Evolutionary conservation across 1,140 invertebrate genomes (phyloP).

Genomic region (Laupala kohalensis): DNA sequence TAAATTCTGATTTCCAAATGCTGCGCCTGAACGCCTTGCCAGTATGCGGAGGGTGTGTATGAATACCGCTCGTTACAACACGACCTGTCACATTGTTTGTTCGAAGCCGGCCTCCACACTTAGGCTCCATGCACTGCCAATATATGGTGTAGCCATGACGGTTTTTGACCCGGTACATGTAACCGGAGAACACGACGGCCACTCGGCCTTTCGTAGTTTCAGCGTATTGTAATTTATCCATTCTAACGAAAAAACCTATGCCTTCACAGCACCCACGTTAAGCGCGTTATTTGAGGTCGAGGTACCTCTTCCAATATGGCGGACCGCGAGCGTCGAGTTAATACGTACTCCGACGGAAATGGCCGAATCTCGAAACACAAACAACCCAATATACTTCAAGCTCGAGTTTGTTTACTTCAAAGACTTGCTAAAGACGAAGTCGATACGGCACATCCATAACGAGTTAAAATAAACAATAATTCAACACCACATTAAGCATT

Average conservation of each 20-base stretch:
- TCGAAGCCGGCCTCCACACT: neutral
- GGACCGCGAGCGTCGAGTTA: too few relatives aligned
- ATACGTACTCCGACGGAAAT: too few relatives aligned
- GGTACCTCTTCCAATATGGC: too few relatives aligned
- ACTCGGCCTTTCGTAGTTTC: neutral
- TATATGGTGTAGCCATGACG: neutral
- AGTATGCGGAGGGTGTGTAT: neutral
- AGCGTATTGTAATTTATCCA: neutral
- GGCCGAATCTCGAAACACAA: too few relatives aligned
- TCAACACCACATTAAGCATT: too few relatives aligned
- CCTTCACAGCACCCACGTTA: neutral
- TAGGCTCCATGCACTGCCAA: slow-evolving; percentile 2
- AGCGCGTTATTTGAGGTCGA: neutral
- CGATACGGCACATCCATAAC: too few relatives aligned
- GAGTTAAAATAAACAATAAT: too few relatives aligned
- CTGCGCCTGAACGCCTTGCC: neutral
- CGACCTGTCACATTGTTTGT: neutral
- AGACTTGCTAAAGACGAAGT: too few relatives aligned
- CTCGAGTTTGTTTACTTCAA: too few relatives aligned
- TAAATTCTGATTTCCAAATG: neutral
- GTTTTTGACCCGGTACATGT: slow-evolving; percentile 1
- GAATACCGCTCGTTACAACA: neutral
- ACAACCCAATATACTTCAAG: too few relatives aligned
- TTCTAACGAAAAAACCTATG: neutral
- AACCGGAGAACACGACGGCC: neutral